Conservation (phyloP, 1,140 invertebrate genomes). For the Papilio polyxenes region DNA sequence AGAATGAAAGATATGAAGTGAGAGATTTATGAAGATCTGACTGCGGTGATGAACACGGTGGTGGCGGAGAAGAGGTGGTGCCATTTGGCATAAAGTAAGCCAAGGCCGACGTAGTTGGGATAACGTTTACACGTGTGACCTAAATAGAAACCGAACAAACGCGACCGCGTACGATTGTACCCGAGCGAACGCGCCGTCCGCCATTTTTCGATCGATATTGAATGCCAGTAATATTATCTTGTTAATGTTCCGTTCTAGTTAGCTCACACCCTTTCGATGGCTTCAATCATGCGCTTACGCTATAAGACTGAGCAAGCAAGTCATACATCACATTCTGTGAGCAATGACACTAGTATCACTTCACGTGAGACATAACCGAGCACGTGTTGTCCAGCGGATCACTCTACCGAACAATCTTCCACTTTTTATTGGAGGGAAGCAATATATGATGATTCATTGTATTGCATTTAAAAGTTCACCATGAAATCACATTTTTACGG, state of each 20-base stretch:
- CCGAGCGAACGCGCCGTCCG: slow-evolving; percentile 55
- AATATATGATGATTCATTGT: not conserved
- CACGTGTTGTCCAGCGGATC: slow-evolving; percentile 46
- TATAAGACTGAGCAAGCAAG: not conserved
- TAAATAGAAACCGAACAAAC: slow-evolving; percentile 66
- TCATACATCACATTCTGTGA: slow-evolving; percentile 3
- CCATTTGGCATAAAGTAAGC: slow-evolving; percentile 75
- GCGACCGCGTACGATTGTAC: slow-evolving; percentile 58
- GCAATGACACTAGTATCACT: slow-evolving; percentile 40
- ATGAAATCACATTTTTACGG: slow-evolving; percentile 7
- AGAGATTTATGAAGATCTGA: not conserved
- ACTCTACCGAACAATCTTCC: not conserved
- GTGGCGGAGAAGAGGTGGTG: slow-evolving; percentile 73
- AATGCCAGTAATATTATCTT: slow-evolving; percentile 54
- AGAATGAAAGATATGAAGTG: slow-evolving; percentile 43
- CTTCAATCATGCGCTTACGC: slow-evolving; percentile 41
- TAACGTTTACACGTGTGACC: slow-evolving; percentile 80
- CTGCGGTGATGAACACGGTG: slow-evolving; percentile 44
- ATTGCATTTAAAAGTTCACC: not conserved
- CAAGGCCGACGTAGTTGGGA: slow-evolving; percentile 77
- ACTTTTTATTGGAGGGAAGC: not conserved
- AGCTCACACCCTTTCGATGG: slow-evolving; percentile 36
- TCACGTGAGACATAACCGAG: slow-evolving; percentile 43
- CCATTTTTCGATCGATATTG: slow-evolving; percentile 68
- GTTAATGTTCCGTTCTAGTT: slow-evolving; percentile 49